Conservation (phyloP, 2,888 invertebrate species). For the Andrena fulva region DNA sequence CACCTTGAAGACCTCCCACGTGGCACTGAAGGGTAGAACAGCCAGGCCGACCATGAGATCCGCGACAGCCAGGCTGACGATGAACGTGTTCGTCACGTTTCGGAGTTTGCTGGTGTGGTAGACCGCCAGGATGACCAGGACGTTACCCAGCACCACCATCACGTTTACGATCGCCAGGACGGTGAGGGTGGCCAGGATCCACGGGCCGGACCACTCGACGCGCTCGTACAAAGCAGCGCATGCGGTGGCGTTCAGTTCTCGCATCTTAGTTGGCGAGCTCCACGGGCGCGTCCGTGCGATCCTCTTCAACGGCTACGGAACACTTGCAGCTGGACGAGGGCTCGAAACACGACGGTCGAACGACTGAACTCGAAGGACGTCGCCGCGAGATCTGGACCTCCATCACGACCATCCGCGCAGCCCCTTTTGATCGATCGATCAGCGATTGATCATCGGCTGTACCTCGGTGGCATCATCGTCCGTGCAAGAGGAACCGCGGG, state of each 20-base stretch:
- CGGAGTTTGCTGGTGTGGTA: constrained; percentile 95
- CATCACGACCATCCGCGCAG: constrained; percentile 27
- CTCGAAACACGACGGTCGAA: neutral
- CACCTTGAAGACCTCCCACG: constrained; percentile 96
- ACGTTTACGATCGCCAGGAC: constrained; percentile 94
- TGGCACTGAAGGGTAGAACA: constrained; percentile 97
- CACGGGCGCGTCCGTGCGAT: constrained; percentile 54
- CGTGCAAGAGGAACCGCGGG: neutral
- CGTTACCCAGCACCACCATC: constrained; percentile 95
- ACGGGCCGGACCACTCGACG: constrained; percentile 93
- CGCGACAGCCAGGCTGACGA: constrained; percentile 97
- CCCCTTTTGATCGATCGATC: constrained; percentile 16
- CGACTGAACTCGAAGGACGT: neutral
- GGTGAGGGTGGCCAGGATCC: constrained; percentile 91
- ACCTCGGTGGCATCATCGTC: neutral
- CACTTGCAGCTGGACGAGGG: constrained; percentile 31
- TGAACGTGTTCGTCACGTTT: constrained; percentile 98
- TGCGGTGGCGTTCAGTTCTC: constrained; percentile 92
- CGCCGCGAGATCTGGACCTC: constrained; percentile 12
- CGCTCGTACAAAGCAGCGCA: constrained; percentile 92
- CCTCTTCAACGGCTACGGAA: constrained; percentile 39
- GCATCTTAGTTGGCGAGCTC: constrained; percentile 86
- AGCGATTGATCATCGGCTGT: constrained; percentile 7
- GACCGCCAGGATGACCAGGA: constrained; percentile 96
- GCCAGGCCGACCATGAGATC: constrained; percentile 98